Base-by-base conservation (phyloP, 2,113 vertebrate species). In the Ictalurus furcatus region DNA sequence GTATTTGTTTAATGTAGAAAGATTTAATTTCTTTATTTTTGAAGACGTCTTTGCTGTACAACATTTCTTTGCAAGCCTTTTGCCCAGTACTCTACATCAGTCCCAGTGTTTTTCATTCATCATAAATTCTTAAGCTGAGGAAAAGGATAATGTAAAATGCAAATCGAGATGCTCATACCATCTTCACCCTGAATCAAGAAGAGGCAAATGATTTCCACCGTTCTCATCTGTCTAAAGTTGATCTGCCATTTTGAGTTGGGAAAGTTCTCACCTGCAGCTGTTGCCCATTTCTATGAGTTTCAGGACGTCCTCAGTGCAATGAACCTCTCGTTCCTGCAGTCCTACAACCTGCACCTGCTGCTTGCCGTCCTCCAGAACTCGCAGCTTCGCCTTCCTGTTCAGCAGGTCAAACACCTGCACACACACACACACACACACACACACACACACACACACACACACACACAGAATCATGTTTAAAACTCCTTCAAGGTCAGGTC, bases 311-410 rank as follows among this genome's bases (percentile, higher is more conserved):
- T 99, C 98, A 11, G 98, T 98, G 94, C 97, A 98, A 90, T 96
- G 98, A 82, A 99, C 98, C 89, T 99, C 98, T 7, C 95, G 95
- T 85, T 99, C 98, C 90, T 99, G 98, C 82, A 99, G 95, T 52
- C 98, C 98, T 56, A 99, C 98, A 90, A 99, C 98, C 91, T 99
- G 98, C 90, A 99, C 98, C 94, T 99, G 98, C 94, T 99, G 98
- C 94, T 99, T 99, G 34, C 98, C 98, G 87, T 99, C 98, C 95
- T 99, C 98, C 91, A 99, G 93, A 3, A 99, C 98, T 88, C 98
- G 96, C 90, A 99, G 89, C 93, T 99, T 99, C 83, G 97, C 95
- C 93, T 99, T 99, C 80, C 97, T 96, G 94, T 99, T 99, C 76
- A 99, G 94, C 87, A 99, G 96, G 93, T 99, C 98, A 91, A 99